Evolutionary conservation across 2,113 vertebrate species (phyloP).

Genomic region (Calyptomena viridis): DNA sequence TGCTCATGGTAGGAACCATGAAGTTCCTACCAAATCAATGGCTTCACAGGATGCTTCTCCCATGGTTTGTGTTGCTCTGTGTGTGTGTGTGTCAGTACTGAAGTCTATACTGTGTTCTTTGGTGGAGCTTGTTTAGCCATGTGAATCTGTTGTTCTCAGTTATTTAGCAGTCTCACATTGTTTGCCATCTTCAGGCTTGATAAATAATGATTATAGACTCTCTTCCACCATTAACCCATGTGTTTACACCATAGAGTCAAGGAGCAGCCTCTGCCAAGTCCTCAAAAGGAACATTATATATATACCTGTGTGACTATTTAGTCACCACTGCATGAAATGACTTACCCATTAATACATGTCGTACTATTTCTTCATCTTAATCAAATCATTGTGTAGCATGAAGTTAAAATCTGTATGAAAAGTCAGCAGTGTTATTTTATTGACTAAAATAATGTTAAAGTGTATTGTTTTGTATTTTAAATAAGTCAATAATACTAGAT

Average conservation of each 20-base stretch:
- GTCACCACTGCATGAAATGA: neutral
- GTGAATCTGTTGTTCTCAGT: neutral
- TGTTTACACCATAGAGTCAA: neutral
- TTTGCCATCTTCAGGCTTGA: neutral
- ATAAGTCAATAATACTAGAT: neutral
- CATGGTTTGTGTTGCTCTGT: neutral
- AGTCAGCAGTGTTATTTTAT: neutral
- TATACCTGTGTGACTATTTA: neutral
- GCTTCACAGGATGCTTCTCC: neutral
- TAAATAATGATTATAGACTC: neutral
- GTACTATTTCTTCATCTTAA: neutral
- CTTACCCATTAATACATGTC: neutral
- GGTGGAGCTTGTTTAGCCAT: neutral
- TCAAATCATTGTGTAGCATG: neutral
- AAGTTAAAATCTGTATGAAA: neutral
- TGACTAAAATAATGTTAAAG: neutral
- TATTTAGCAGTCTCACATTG: neutral
- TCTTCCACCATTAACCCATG: neutral
- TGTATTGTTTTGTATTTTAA: neutral
- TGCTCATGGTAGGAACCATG: neutral
- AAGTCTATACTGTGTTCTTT: neutral
- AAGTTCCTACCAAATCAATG: neutral
- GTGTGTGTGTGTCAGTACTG: neutral
- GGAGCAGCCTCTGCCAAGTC: neutral
- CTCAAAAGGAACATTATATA: neutral